Percentiles rank a stretch among this genome's conserved stretches.
Conservation (phyloP, 2,113 vertebrate species). For the Heliornis fulica region DNA sequence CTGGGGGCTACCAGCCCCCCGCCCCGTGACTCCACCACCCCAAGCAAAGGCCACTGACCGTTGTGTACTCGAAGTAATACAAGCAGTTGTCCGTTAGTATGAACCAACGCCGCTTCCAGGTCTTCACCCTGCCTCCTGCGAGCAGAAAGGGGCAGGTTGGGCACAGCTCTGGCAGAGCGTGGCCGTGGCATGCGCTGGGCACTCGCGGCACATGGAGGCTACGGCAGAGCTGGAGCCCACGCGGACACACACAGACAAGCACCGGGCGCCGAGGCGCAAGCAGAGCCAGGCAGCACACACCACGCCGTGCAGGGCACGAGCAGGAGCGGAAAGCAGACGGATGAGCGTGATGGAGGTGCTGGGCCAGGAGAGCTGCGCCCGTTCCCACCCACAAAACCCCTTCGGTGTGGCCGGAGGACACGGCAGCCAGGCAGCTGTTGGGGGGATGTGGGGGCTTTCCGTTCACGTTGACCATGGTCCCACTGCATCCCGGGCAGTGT, state of each 20-base stretch:
- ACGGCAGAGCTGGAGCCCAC: neutral
- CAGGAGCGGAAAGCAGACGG: neutral
- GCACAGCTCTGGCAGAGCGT: neutral
- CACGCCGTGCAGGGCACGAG: neutral
- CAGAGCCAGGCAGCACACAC: constrained; percentile 33
- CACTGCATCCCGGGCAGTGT: accelerated
- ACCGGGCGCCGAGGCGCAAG: constrained; percentile 49
- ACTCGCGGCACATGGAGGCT: neutral
- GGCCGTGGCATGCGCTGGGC: neutral
- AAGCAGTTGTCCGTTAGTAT: constrained; percentile 98
- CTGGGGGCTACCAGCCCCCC: neutral
- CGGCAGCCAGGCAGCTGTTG: neutral
- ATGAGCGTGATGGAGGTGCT: neutral
- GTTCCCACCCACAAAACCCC: neutral
- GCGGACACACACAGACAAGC: constrained; percentile 27
- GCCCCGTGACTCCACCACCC: too few species aligned
- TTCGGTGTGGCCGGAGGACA: accelerated
- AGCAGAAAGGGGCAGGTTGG: constrained; percentile 28
- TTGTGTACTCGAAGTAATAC: constrained; percentile 98
- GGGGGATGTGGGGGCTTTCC: accelerated
- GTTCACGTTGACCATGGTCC: accelerated
- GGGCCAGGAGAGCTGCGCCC: neutral
- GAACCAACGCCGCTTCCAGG: constrained; percentile 98
- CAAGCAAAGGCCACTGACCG: constrained; percentile 75
- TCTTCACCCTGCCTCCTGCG: constrained; percentile 95